Evolutionary conservation across 2,888 invertebrate genomes (phyloP), one percentile per base, ranked within the genome.

Genomic region (Pasiphila rectangulata): DNA sequence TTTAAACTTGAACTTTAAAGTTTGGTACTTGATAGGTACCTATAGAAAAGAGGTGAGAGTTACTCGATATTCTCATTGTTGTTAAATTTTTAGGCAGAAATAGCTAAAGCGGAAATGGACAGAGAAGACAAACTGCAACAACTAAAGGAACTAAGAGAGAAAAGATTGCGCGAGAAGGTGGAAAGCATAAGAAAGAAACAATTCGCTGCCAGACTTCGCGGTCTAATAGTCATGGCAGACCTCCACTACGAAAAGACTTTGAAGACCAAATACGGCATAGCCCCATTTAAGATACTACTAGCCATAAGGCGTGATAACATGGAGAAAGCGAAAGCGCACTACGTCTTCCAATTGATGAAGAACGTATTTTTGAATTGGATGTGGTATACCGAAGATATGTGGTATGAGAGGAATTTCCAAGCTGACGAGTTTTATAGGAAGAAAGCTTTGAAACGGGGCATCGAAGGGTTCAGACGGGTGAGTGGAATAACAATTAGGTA

Each of bases 91-190:
- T 30, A 89, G 89, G 81, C 79, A 30, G 86, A 87, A 59, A 49
- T 89, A 54, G 83, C 86, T 10, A 89, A 87, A 65, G 84, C 87
- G 46, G 84, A 85, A 71, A 80, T 90, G 75, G 90, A 92, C 46
- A 92, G 92, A 66, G 92, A 92, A 73, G 90, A 91, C 34, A 91
- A 92, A 69, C 80, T 83, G 12, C 85, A 90, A 64, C 85, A 90
- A 43, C 85, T 91, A 4, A 89, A 91, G 64, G 91, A 92, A 48
- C 83, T 93, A 21, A 91, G 90, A 61, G 91, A 93, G 52, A 92
- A 90, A 63, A 83, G 91, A 12, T 90, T 83, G 44, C 89, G 82
- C 57, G 90, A 93, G 64, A 92, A 92, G 71, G 80, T 90, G 58
- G 90, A 92, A 16, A 91, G 89, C 61, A 90, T 92, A 47, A 75